A percentile compares a stretch with the other conserved stretches of the same genome.
These are phyloP conservation scores for Delia radicum DNA, from an alignment of 1,140 invertebrate genomes.

Conservation along the genomic window DNA sequence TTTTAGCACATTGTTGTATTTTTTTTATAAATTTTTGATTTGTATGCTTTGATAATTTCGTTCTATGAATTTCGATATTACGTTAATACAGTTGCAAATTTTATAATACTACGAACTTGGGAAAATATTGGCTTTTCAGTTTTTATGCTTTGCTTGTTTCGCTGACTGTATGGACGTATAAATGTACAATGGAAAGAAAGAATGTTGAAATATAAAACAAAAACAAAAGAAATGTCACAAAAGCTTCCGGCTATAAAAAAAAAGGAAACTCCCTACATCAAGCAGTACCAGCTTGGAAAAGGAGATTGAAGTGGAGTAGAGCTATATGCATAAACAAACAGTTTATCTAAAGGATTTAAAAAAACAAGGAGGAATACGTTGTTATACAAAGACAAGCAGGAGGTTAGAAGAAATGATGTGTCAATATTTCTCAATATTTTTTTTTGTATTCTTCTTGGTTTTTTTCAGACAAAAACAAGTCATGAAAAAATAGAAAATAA, in stretches of 20 bases:
- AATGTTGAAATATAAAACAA: background rate
- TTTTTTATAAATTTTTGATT: too few species aligned
- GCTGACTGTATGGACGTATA: background rate
- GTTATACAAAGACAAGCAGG: background rate
- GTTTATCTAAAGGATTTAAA: conserved; percentile 20
- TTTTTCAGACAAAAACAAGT: background rate
- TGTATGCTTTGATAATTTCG: too few species aligned
- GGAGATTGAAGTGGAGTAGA: background rate
- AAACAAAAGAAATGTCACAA: conserved; percentile 11
- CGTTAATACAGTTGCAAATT: too few species aligned
- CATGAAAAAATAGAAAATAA: background rate
- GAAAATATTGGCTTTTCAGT: background rate
- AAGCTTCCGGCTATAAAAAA: conserved; percentile 13
- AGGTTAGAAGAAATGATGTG: background rate
- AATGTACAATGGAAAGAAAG: background rate
- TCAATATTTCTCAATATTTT: conserved; percentile 2
- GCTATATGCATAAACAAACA: background rate
- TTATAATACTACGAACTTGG: too few species aligned
- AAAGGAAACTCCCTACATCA: background rate
- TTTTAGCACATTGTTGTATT: too few species aligned
- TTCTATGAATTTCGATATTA: too few species aligned
- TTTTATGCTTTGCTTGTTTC: background rate
- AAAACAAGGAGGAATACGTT: background rate
- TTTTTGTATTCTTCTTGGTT: background rate
- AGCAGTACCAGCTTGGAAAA: background rate